Conservation (phyloP, 2,888 invertebrate species). For the Rhagonycha lutea region DNA sequence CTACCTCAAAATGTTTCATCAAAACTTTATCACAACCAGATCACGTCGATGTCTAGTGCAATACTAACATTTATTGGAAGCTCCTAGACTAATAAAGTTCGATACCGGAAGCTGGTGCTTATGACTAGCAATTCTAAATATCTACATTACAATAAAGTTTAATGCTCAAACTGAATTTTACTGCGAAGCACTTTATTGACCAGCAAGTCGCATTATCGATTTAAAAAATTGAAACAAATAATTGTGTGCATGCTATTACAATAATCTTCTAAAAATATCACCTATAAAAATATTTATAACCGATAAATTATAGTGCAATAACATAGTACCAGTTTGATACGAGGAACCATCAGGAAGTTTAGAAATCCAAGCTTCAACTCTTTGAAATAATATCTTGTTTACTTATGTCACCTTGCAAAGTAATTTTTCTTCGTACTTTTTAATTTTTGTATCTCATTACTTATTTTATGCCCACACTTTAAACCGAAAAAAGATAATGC, state of each 20-base stretch:
- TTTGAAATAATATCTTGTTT: background rate
- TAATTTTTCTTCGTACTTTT: background rate
- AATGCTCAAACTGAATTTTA: background rate
- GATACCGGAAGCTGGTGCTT: no score
- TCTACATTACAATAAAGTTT: background rate
- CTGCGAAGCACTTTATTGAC: background rate
- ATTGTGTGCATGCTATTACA: background rate
- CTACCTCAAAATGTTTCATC: no score
- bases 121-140: no score
- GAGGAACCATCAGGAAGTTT: background rate
- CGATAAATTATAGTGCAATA: background rate
- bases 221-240: background rate
- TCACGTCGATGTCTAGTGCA: no score
- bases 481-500: background rate
- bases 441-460: background rate
- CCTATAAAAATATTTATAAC: background rate
- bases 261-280: background rate
- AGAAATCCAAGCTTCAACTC: background rate
- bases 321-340: background rate
- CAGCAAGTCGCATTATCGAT: background rate
- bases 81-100: no score
- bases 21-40: no score
- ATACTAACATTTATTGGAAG: no score
- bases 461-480: background rate
- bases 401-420: background rate